phyloP scores from a whole-genome alignment of 2,888 invertebrate species.

The Polydrusus tereticollis region DNA sequence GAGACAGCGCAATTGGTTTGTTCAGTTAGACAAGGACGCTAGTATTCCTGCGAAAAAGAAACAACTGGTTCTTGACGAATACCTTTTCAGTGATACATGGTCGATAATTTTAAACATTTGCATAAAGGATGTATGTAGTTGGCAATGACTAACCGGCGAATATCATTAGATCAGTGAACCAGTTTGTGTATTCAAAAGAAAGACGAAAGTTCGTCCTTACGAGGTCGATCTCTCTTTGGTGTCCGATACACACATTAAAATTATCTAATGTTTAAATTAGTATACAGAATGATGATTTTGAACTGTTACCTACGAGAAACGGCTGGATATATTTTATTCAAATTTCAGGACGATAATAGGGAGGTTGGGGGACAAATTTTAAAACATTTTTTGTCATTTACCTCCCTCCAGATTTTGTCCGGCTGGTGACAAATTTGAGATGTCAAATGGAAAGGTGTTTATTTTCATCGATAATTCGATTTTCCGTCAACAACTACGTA shows the following conservation, averaged over 20 bases:
- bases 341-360: no score
- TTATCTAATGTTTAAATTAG: background rate
- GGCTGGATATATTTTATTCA: no score
- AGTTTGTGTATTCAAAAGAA: conserved; percentile 19
- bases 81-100: background rate
- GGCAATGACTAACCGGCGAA: conserved; percentile 5
- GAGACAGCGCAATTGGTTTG: no score
- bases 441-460: no score
- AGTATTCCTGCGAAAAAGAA: background rate
- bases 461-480: no score
- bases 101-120: background rate
- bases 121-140: conserved; percentile 3
- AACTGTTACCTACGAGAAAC: no score
- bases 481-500: no score
- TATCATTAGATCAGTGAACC: conserved; percentile 14
- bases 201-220: conserved; percentile 31
- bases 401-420: no score
- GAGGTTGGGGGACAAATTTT: no score
- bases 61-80: background rate
- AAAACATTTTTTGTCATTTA: no score
- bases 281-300: no score
- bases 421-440: no score
- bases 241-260: background rate
- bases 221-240: conserved; percentile 15
- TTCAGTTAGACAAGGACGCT: background rate